These are phyloP conservation scores for Myotis brandtii DNA, from an alignment of 2,113 vertebrate species.

Conservation along the genomic window DNA sequence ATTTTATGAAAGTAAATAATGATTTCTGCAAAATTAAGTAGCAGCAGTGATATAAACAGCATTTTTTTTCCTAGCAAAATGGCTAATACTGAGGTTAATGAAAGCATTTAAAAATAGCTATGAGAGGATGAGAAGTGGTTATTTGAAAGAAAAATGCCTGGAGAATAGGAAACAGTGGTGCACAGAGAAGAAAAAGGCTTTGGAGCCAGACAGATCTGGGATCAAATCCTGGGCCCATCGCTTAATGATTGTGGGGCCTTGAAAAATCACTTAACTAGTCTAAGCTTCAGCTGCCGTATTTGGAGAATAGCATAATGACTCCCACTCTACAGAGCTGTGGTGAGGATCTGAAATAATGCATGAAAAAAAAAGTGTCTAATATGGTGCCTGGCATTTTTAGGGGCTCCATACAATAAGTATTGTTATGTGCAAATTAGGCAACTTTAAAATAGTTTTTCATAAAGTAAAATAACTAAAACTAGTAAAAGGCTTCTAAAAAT, in stretches of 20 bases:
- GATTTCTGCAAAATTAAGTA: slow-evolving; percentile 32
- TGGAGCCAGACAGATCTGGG: neutral
- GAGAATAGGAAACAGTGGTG: neutral
- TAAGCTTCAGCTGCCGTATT: neutral
- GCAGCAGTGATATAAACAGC: neutral
- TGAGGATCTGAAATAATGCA: neutral
- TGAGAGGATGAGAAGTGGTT: neutral
- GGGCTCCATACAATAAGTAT: neutral
- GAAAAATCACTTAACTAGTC: neutral
- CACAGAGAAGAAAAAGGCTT: neutral
- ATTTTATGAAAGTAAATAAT: slow-evolving; percentile 37
- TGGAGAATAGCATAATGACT: neutral
- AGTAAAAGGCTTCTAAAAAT: neutral
- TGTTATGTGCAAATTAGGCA: neutral
- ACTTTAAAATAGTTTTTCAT: slow-evolving; percentile 23
- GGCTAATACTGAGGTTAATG: neutral
- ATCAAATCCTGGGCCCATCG: neutral
- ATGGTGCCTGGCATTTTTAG: neutral
- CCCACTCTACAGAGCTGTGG: neutral
- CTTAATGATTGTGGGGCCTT: neutral
- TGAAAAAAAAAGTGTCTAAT: neutral
- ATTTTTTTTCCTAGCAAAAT: slow-evolving; percentile 48
- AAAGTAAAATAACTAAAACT: neutral
- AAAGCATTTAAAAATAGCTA: slow-evolving; percentile 51
- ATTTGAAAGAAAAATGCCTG: neutral